Conservation (phyloP, 1,140 invertebrate genomes). For the Drosophila triauraria region DNA sequence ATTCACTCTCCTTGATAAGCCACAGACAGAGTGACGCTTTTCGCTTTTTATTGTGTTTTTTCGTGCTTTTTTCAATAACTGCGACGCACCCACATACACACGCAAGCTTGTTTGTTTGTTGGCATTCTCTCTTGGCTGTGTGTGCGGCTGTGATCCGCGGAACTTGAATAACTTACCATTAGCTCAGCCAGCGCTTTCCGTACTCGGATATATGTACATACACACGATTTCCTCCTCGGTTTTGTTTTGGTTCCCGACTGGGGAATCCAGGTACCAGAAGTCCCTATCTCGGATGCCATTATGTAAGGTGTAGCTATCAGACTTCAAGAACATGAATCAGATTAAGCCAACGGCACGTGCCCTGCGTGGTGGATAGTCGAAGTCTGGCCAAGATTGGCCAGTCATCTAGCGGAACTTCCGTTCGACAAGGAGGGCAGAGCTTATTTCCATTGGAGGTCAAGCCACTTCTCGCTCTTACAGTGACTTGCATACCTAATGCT, state of each 20-base stretch:
- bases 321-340: conserved; percentile 18
- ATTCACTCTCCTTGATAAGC: conserved; percentile 62
- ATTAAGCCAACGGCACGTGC: conserved; percentile 35
- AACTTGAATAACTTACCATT: conserved; percentile 16
- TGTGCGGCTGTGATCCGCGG: conserved; percentile 6
- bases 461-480: not conserved
- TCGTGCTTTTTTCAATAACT: conserved; percentile 43
- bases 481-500: conserved; percentile 4
- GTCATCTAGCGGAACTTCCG: conserved; percentile 13
- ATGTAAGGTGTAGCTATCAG: conserved; percentile 28
- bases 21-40: conserved; percentile 61
- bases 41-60: conserved; percentile 26
- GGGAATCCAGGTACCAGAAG: not conserved
- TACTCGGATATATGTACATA: conserved; percentile 2
- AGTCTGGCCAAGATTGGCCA: conserved; percentile 38
- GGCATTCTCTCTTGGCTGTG: conserved; percentile 11
- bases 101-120: conserved; percentile 34
- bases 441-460: conserved; percentile 15
- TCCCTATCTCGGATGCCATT: conserved; percentile 11
- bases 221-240: not conserved
- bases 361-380: not conserved
- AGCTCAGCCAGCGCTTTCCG: not conserved
- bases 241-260: conserved; percentile 24
- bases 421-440: not conserved
- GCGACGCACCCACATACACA: conserved; percentile 40